Base-by-base conservation (phyloP, 2,888 invertebrate genomes). In the Luperina testacea region DNA sequence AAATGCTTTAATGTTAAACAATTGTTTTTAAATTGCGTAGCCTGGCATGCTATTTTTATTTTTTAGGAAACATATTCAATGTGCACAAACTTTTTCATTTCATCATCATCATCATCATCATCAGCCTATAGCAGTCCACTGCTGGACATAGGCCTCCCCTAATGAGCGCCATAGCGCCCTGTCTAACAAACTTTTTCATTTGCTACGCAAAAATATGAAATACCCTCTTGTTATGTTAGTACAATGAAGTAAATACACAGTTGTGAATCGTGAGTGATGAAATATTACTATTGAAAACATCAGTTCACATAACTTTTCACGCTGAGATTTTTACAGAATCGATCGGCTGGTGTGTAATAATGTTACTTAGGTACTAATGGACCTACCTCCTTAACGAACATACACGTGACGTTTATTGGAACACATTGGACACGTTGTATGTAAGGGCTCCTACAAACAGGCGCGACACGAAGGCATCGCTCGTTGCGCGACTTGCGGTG, bases 371-470 rank as follows among this genome's bases (percentile, higher is more conserved):
- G 61, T 59, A 72, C 48, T 13, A 17, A 42, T 15, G 38, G 42
- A 59, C 9, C 27, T 42, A 38, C 38, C 53, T 68, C 17, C 53
- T 45, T 57, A 59, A 77, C 77, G 77, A 72, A 82, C 11, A 77
- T 27, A 72, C 64, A 64, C 59, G 59, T 69, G 81, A 82, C 64
- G 59, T 72, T 77, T 81, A 81, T 81, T 81, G 77, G 72, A 81
- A 81, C 53, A 72, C 69, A 77, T 67, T 71, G 71, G 53, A 81
- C 53, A 67, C 53, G 61, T 27, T 27, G 51, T 45, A 70, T 32
- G 53, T 72, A 17, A n/a, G n/a, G n/a, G n/a, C n/a, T n/a, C n/a
- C n/a, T n/a, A n/a, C n/a, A n/a, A n/a, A n/a, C n/a, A n/a, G n/a
- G n/a, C n/a, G n/a, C n/a, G n/a, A n/a, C n/a, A n/a, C n/a, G n/a